Evolutionary conservation across 2,888 invertebrate species (phyloP).

Genomic region (Lasiommata megera): DNA sequence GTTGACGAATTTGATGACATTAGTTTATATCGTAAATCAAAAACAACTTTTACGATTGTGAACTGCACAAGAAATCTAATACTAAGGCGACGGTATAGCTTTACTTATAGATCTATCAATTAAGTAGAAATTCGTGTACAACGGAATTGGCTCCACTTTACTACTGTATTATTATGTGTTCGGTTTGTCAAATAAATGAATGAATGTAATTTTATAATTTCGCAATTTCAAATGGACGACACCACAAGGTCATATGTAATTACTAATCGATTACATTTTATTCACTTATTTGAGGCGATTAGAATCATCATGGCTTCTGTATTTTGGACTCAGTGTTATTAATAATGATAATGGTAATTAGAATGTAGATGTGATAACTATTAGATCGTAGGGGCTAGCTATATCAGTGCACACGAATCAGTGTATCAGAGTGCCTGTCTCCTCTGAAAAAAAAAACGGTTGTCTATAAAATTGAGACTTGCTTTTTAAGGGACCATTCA

Average conservation of each 20-base stretch:
- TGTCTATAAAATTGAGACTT: not conserved
- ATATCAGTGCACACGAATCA: slow-evolving; percentile 24
- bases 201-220: not conserved
- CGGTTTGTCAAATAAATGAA: not conserved
- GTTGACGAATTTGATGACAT: no score
- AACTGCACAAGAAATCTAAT: no score
- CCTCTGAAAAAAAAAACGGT: not conserved
- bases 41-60: no score
- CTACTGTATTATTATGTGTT: no score
- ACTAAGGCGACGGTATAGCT: no score
- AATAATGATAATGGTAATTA: slow-evolving; percentile 27
- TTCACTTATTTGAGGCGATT: slow-evolving; percentile 12
- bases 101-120: no score
- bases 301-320: slow-evolving; percentile 1
- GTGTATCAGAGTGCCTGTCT: slow-evolving; percentile 13
- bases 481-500: not conserved
- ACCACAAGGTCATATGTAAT: no score
- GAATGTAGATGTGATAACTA: slow-evolving; percentile 21
- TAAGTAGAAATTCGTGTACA: no score
- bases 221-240: no score
- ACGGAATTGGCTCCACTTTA: no score
- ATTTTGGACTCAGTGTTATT: slow-evolving; percentile 19
- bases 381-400: slow-evolving; percentile 32
- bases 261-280: slow-evolving; percentile 2
- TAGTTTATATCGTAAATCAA: no score